A percentile compares a stretch with the other conserved stretches of the same genome.
These are phyloP conservation scores for Germaria angustata DNA, from an alignment of 2,888 invertebrate genomes.

Conservation along the genomic window DNA sequence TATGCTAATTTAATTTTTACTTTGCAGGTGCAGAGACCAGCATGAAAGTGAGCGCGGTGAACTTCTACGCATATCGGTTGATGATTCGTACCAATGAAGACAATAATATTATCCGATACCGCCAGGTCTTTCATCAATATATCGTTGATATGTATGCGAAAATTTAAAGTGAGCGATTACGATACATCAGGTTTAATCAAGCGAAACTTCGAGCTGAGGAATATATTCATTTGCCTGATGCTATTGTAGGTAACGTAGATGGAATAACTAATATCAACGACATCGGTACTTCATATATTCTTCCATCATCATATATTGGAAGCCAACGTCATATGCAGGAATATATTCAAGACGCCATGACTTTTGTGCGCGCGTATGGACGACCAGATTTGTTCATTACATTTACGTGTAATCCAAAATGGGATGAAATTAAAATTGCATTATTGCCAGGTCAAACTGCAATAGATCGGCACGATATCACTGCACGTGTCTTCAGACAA, in stretches of 20 bases:
- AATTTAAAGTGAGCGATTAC: conserved; percentile 69
- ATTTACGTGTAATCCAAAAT: conserved; percentile 42
- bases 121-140: conserved; percentile 64
- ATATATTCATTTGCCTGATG: neutral
- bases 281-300: neutral
- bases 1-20: neutral
- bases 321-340: conserved; percentile 46
- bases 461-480: neutral
- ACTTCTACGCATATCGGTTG: conserved; percentile 2
- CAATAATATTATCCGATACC: neutral
- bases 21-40: conserved; percentile 7
- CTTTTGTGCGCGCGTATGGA: conserved; percentile 33
- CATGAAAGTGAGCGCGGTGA: conserved; percentile 52
- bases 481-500: conserved; percentile 67
- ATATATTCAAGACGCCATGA: conserved; percentile 32
- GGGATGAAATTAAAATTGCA: too few species aligned
- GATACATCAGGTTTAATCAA: conserved; percentile 70
- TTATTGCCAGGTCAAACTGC: too few species aligned
- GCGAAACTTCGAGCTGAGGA: neutral
- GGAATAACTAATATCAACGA: neutral
- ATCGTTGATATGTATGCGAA: conserved; percentile 76
- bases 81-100: too few species aligned
- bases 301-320: conserved; percentile 20
- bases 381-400: conserved; percentile 30
- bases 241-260: conserved; percentile 64